Percentiles rank a stretch among this genome's conserved stretches.
Conservation (phyloP, 2,797 vertebrate species). For the Gallinago nigripennis region DNA sequence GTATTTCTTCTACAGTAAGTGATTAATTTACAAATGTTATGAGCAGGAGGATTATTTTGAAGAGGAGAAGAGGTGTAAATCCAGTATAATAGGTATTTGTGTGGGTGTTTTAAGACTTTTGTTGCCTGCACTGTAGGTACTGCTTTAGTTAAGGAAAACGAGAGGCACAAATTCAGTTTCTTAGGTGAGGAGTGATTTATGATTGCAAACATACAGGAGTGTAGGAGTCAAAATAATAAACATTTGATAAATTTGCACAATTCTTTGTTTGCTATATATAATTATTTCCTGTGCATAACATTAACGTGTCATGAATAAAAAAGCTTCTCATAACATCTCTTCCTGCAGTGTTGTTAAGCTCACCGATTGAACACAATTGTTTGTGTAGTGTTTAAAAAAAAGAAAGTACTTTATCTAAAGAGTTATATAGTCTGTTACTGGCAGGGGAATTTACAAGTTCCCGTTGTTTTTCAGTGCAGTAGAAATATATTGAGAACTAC, state of each 20-base stretch:
- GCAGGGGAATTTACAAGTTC: conserved; percentile 3
- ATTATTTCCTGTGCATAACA: conserved; percentile 15
- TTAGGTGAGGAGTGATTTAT: conserved; percentile 54
- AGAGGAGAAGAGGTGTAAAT: background rate
- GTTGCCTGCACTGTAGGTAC: background rate
- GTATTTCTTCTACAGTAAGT: background rate
- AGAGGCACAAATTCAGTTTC: conserved; percentile 5
- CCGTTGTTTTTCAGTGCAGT: background rate
- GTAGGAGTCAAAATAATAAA: conserved; percentile 34
- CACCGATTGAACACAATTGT: background rate
- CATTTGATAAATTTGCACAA: conserved; percentile 5
- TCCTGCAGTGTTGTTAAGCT: background rate
- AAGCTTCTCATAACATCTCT: background rate
- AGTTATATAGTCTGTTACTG: background rate
- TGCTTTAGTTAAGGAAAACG: background rate
- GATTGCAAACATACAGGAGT: background rate
- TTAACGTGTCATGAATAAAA: background rate
- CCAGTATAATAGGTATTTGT: background rate
- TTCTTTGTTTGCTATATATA: background rate
- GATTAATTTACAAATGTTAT: background rate
- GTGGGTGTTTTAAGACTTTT: background rate
- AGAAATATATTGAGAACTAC: background rate
- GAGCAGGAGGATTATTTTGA: background rate
- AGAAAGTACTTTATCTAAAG: background rate
- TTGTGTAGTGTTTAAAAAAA: background rate